Percentiles rank a stretch among this genome's conserved stretches.
Evolutionary conservation across 2,888 invertebrate species (phyloP).

Genomic region (Volucella zonaria): DNA sequence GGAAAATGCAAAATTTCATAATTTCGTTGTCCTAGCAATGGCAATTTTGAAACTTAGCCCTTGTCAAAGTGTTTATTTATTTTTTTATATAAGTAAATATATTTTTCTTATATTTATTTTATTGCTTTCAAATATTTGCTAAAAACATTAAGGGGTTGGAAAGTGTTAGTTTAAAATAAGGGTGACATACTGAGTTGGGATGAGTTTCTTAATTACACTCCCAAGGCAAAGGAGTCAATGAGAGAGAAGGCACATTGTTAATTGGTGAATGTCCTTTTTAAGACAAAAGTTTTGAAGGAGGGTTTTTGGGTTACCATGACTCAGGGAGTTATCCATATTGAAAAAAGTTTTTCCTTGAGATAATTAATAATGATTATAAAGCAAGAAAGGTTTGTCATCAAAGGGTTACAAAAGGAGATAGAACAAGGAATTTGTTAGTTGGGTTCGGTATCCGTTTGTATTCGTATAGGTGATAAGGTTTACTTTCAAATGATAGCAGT

Average conservation of each 20-base stretch:
- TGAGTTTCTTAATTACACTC: conserved; percentile 22
- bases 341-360: conserved; percentile 5
- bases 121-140: conserved; percentile 22
- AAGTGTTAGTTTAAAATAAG: conserved; percentile 6
- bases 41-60: not conserved
- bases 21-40: conserved; percentile 32
- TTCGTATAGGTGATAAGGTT: not conserved
- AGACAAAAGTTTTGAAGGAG: conserved; percentile 1
- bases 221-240: not conserved
- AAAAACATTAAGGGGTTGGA: not conserved
- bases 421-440: not conserved
- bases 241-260: not conserved
- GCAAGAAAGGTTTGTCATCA: not conserved
- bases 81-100: not conserved
- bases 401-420: not conserved
- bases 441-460: not conserved
- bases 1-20: conserved; percentile 33
- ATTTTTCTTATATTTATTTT: not conserved
- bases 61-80: not conserved
- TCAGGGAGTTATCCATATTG: conserved; percentile 2
- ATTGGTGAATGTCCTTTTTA: conserved; percentile 29
- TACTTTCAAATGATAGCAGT: not conserved
- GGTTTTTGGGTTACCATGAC: conserved; percentile 19
- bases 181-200: not conserved
- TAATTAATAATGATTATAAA: conserved; percentile 29